Percentiles rank a stretch among this genome's conserved stretches.
Evolutionary conservation across 2,888 invertebrate species (phyloP).

Genomic region (Dasypogon diadema): DNA sequence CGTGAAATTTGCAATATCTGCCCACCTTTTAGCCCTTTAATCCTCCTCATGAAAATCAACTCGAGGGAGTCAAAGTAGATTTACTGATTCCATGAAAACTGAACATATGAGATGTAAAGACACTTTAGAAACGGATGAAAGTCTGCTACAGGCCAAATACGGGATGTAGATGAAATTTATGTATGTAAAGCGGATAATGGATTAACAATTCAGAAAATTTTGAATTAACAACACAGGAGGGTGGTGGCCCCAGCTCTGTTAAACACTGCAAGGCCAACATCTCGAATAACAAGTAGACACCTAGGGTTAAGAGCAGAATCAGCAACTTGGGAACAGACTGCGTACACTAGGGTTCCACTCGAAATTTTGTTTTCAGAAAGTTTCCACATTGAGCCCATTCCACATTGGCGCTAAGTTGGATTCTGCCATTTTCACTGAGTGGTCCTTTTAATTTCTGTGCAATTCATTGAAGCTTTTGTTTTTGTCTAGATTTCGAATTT

Average conservation of each 20-base stretch:
- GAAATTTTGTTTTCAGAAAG: conserved; percentile 24
- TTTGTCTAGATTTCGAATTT: conserved; percentile 46
- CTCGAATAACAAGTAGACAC: conserved; percentile 15
- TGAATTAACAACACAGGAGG: conserved; percentile 39
- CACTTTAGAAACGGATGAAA: conserved; percentile 18
- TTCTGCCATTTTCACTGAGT: conserved; percentile 12
- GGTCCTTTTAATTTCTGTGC: conserved; percentile 39
- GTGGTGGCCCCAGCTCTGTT: not conserved
- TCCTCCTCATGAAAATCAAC: conserved; percentile 34
- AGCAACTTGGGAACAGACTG: conserved; percentile 4
- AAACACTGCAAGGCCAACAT: conserved; percentile 19
- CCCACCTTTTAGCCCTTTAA: conserved; percentile 10
- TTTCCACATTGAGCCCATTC: not conserved
- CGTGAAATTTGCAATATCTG: conserved; percentile 36
- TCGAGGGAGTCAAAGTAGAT: conserved; percentile 24
- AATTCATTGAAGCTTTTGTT: conserved; percentile 38
- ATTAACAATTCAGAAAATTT: conserved; percentile 51
- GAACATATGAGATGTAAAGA: conserved; percentile 28
- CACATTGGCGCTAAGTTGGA: not conserved
- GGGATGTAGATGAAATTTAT: conserved; percentile 42
- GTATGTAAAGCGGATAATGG: conserved; percentile 51
- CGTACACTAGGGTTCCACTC: not conserved
- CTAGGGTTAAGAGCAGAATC: not conserved
- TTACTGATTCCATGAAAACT: conserved; percentile 44
- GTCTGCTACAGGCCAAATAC: conserved; percentile 24